Base-by-base conservation (phyloP, 2,113 vertebrate genomes). In the Austrofundulus limnaeus region DNA sequence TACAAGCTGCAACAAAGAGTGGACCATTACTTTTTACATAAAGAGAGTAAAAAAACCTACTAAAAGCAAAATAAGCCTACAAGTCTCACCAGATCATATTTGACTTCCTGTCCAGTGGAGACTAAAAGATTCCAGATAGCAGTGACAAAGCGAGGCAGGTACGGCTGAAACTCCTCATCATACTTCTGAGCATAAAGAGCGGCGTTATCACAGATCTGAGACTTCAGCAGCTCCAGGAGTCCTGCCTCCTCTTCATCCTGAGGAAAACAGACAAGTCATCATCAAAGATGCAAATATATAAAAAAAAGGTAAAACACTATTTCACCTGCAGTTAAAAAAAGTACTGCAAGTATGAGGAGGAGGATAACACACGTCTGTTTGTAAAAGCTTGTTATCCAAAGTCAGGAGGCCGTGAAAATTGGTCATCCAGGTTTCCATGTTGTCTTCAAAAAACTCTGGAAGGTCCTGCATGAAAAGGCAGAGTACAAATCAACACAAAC, bases 361-460 rank as follows among this genome's bases (percentile, higher is more conserved):
- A 56, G 11, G 2, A 39, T 11, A 39, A 94, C 96, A 94, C 87
- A 98, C 97, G 86, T 98, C 94, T 38, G 97, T 99, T 85, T 99
- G 97, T 72, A 99, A 80, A 61, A 98, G 95, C 78, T 99, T 98
- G 80, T 99, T 99, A 91, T 99, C 97, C 89, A 99, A 86, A 66
- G 96, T 99, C 81, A 99, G 86, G 25, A 99, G 92, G 55, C 88
- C 96, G 56, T 99, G 97, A 72, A 99, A 99, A 88, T 98, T 94
- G 11, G 94, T 95, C 97, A 99, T 99, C 97, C 97, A 99, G 0
- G 96, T 98, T 89, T 98, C 97, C 97, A 99, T 99, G 88, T 99
- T 97, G 89, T 99, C 97, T 87, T 99, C 97, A 92, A 99, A 99
- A 87, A 98, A 99, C 82, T 99, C 97, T 17, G 97, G 97, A 61